Base-by-base conservation (phyloP, 2,797 vertebrate genomes). In the Chaunax sp. region DNA sequence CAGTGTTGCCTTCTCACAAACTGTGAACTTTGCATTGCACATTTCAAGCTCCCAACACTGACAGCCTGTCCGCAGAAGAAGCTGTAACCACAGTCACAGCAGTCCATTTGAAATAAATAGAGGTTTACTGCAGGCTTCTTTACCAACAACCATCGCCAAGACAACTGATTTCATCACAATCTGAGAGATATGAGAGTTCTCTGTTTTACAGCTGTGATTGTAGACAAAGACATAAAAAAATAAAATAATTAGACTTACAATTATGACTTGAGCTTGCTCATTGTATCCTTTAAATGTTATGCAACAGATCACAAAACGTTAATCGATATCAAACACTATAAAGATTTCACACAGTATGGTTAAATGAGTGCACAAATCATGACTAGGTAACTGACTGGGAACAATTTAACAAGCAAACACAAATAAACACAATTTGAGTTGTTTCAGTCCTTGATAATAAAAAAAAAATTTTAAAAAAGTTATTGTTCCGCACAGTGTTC, bases 1-100 rank as follows among this genome's bases (percentile, higher is more conserved):
- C 47, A 62, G 35, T 51, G 70, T 50, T 78, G 72, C 85, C 82
- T 80, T 83, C 82, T 80, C 81, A 82, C 81, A 80, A 58, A 65
- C 43, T 22, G 4, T 67, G 60, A 68, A 75, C 69, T 78, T 56
- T 73, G 67, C 64, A 49, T 73, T 77, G 66, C 71, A 41, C 60
- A 51, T 59, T 77, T 75, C 5, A 52, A 73, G 60, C 77, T 82
- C 59, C 45, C 25, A 63, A 64, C 30, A 60, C 49, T 16, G 77
- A 61, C 51, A 38, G 37, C 47, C 41, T 23, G 19, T 65, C 45
- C 49, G 65, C 23, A 26, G 18, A 28, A 15, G 6, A 57, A 59
- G 46, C 44, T 59, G 40, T 16, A 26, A 60, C 20, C 41, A 52
- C 50, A 61, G 30, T 46, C 30, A 30, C 19, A 26, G 1, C 22